Percentiles rank a stretch among this genome's conserved stretches.
Evolutionary conservation across 53 echinoderm and acorn worm genomes (phyloP).

Genomic region (Echinarachnius parma): DNA sequence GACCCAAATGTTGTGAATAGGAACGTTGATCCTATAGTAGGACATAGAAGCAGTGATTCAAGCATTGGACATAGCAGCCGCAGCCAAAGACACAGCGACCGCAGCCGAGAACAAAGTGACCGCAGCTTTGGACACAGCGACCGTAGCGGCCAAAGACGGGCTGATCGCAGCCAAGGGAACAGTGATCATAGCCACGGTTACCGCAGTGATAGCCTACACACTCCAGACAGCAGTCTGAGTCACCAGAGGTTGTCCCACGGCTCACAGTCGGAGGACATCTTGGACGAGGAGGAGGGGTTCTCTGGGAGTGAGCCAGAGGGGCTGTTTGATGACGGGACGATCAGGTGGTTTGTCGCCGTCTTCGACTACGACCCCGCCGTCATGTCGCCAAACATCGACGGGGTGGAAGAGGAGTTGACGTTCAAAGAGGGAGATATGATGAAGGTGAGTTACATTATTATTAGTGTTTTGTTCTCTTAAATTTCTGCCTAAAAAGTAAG

Average conservation of each 20-base stretch:
- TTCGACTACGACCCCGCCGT: slow-evolving; percentile 87
- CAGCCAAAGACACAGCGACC: not conserved
- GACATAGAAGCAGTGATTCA: too few relatives aligned
- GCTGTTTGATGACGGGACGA: slow-evolving; percentile 75
- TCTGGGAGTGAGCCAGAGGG: slow-evolving; percentile 86
- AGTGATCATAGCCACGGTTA: slow-evolving; percentile 5
- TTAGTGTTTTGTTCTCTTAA: too few relatives aligned
- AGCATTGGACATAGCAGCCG: too few relatives aligned
- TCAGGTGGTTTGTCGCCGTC: slow-evolving; percentile 76
- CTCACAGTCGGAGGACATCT: slow-evolving; percentile 24
- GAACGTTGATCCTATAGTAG: too few relatives aligned
- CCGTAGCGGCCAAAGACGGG: slow-evolving; percentile 20
- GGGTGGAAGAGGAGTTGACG: slow-evolving; percentile 81
- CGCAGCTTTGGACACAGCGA: slow-evolving; percentile 28
- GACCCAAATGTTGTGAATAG: too few relatives aligned
- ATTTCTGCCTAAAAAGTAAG: too few relatives aligned
- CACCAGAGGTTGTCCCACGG: slow-evolving; percentile 55
- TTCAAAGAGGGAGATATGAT: slow-evolving; percentile 91
- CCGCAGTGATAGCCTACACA: slow-evolving; percentile 27
- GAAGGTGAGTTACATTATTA: slow-evolving; percentile 55
- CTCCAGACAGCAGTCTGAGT: slow-evolving; percentile 48
- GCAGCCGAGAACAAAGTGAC: not conserved
- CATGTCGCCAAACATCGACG: slow-evolving; percentile 92
- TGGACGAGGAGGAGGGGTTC: slow-evolving; percentile 61
- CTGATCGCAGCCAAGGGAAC: slow-evolving; percentile 22